These are phyloP conservation scores for Herpailurus yagouaroundi DNA, from an alignment of 2,113 vertebrate genomes.

Conservation along the genomic window DNA sequence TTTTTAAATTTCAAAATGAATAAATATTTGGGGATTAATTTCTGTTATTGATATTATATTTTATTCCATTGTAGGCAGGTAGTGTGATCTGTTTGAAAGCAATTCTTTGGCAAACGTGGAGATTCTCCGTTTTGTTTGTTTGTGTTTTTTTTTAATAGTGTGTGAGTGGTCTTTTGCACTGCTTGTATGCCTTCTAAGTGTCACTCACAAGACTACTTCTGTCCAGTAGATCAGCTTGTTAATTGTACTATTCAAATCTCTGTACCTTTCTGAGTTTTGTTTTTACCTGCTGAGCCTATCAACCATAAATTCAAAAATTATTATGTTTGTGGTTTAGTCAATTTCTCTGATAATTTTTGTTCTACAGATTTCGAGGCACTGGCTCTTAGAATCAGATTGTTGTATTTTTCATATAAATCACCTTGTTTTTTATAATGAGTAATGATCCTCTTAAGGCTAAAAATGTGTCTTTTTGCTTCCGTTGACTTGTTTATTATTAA, in stretches of 20 bases:
- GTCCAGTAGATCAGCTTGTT: not conserved
- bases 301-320: not conserved
- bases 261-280: not conserved
- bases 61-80: not conserved
- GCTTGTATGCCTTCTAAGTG: not conserved
- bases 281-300: not conserved
- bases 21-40: not conserved
- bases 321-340: not conserved
- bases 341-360: not conserved
- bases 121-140: not conserved
- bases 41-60: not conserved
- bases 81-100: not conserved
- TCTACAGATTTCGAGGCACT: not conserved
- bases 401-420: not conserved
- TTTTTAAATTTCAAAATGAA: slow-evolving; percentile 16
- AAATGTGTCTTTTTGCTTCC: not conserved
- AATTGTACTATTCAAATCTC: not conserved
- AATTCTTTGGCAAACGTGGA: not conserved
- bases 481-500: not conserved
- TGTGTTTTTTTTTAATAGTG: not conserved
- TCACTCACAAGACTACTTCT: not conserved
- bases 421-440: not conserved
- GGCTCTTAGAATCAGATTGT: not conserved
- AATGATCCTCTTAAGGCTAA: not conserved
- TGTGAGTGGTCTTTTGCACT: not conserved